These are phyloP conservation scores for Chiroxiphia lanceolata DNA, from an alignment of 2,797 vertebrate genomes.

Conservation along the genomic window DNA sequence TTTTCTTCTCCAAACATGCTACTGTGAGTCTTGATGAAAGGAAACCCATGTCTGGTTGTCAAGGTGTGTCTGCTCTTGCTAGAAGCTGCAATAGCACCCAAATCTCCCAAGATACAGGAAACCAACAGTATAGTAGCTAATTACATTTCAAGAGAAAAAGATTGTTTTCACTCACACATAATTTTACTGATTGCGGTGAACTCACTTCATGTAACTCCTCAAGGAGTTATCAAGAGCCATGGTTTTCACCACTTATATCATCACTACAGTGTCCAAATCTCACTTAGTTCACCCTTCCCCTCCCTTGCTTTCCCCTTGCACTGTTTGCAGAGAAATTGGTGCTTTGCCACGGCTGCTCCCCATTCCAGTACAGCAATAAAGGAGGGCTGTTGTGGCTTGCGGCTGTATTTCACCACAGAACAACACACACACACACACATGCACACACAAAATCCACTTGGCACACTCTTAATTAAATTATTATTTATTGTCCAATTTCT, in stretches of 20 bases:
- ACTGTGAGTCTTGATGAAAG: neutral
- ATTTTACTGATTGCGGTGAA: neutral
- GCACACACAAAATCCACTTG: neutral
- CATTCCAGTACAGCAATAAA: rapidly evolving
- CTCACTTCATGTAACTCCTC: neutral
- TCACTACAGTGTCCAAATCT: neutral
- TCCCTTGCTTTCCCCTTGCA: neutral
- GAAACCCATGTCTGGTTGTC: neutral
- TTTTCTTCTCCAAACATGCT: neutral
- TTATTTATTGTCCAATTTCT: neutral
- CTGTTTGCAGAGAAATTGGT: neutral
- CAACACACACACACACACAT: neutral
- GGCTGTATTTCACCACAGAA: neutral
- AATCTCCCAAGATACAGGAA: neutral
- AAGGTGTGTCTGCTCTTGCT: neutral
- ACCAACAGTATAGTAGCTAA: neutral
- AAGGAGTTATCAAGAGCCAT: neutral
- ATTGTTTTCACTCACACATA: neutral
- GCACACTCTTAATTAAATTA: neutral
- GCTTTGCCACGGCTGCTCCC: rapidly evolving
- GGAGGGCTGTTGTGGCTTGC: neutral
- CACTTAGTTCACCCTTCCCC: neutral
- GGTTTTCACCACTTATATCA: neutral
- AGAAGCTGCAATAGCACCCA: neutral
- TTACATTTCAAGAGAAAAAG: neutral